These are phyloP conservation scores for Lissonota sp. DNA, from an alignment of 2,888 invertebrate species.

Conservation along the genomic window DNA sequence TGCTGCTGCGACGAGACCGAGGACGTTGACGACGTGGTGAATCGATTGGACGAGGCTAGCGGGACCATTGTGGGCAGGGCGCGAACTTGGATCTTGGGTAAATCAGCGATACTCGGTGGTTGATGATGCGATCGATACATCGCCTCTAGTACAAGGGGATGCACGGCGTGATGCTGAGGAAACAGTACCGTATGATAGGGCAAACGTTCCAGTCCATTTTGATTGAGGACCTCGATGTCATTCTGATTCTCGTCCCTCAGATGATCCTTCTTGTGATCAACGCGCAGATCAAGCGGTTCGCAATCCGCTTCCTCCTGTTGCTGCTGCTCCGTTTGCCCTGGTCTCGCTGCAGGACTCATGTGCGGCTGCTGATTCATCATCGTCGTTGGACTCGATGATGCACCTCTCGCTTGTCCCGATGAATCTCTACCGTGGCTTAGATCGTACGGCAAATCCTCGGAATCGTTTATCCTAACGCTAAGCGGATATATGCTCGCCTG, in stretches of 20 bases:
- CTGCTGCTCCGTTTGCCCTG: slow-evolving; percentile 84
- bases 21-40: slow-evolving; percentile 83
- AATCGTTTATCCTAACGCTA: slow-evolving; percentile 86
- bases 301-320: slow-evolving; percentile 85
- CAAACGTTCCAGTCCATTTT: slow-evolving; percentile 75
- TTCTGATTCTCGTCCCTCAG: slow-evolving; percentile 95
- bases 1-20: slow-evolving; percentile 81
- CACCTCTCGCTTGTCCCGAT: slow-evolving; percentile 77
- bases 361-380: slow-evolving; percentile 84
- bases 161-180: slow-evolving; percentile 85
- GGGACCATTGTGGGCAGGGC: slow-evolving; percentile 82
- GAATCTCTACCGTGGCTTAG: slow-evolving; percentile 84
- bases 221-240: slow-evolving; percentile 86
- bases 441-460: slow-evolving; percentile 88
- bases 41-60: slow-evolving; percentile 78
- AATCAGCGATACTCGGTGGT: slow-evolving; percentile 85
- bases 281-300: slow-evolving; percentile 94
- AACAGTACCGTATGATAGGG: slow-evolving; percentile 81
- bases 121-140: slow-evolving; percentile 87
- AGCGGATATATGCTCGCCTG: slow-evolving; percentile 90
- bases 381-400: slow-evolving; percentile 44
- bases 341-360: slow-evolving; percentile 86
- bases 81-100: slow-evolving; percentile 85
- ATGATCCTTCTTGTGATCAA: slow-evolving; percentile 91
- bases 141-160: slow-evolving; percentile 90